A percentile compares a stretch with the other conserved stretches of the same genome.
Evolutionary conservation across 2,113 vertebrate species (phyloP).

Genomic region (Artemisiospiza belli): DNA sequence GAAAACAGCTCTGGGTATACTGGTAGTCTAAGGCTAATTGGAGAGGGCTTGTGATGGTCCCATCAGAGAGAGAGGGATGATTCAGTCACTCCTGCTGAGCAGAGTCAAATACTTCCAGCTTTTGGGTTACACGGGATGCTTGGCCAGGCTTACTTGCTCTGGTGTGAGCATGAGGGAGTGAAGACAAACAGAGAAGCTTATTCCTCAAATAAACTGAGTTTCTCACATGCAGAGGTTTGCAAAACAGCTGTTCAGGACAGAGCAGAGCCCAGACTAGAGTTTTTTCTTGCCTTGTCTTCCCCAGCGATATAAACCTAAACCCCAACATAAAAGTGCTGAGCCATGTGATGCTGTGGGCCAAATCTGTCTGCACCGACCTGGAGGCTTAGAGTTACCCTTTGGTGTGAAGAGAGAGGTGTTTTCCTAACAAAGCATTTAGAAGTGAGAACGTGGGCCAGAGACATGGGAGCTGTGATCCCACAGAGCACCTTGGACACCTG

Average conservation of each 20-base stretch:
- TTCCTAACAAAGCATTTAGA: background rate
- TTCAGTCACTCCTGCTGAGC: background rate
- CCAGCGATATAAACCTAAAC: background rate
- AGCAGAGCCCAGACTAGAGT: background rate
- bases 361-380: background rate
- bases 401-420: background rate
- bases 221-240: background rate
- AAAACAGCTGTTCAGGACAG: background rate
- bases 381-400: background rate
- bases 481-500: background rate
- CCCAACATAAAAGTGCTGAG: background rate
- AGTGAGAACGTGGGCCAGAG: background rate
- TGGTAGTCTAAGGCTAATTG: slow-evolving; percentile 2
- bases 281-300: background rate
- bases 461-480: background rate
- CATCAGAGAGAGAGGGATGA: background rate
- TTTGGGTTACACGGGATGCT: background rate
- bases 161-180: background rate
- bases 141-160: background rate
- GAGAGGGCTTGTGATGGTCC: background rate
- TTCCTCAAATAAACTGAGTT: background rate
- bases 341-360: background rate
- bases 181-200: background rate
- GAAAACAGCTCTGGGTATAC: background rate
- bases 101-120: background rate